Evolutionary conservation across 2,888 invertebrate species (phyloP).

Genomic region (Calameuta filiformis): DNA sequence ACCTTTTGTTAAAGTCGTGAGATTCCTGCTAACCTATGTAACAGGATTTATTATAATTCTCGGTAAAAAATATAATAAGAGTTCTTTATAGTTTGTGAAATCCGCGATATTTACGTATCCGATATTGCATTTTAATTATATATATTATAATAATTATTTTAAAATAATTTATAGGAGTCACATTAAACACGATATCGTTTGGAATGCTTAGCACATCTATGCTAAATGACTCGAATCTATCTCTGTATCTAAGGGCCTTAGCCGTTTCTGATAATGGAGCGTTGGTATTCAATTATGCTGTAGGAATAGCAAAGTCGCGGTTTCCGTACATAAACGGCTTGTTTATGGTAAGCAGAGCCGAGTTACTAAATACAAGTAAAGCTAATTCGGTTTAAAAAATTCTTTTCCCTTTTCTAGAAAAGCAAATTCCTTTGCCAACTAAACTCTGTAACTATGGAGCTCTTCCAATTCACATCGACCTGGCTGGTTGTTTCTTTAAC

Average conservation of each 20-base stretch:
- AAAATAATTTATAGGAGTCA: constrained; percentile 43
- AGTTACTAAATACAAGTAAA: background rate
- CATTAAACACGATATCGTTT: constrained; percentile 57
- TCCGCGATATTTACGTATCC: too few relatives aligned
- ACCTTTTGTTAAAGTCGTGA: constrained; percentile 50
- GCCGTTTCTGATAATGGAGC: constrained; percentile 61
- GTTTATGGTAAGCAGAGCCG: constrained; percentile 51
- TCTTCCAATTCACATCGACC: constrained; percentile 60
- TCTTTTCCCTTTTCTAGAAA: constrained; percentile 33
- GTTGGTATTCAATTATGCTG: constrained; percentile 56
- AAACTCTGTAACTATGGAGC: constrained; percentile 50
- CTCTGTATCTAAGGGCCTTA: constrained; percentile 57
- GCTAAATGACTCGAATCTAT: constrained; percentile 54
- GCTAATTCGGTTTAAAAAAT: background rate
- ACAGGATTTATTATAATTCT: constrained; percentile 55
- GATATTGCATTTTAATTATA: too few relatives aligned
- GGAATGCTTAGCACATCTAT: constrained; percentile 53
- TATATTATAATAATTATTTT: background rate
- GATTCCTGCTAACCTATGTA: constrained; percentile 52
- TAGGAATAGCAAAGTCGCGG: constrained; percentile 56
- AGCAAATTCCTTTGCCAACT: constrained; percentile 47
- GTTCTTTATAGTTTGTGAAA: background rate
- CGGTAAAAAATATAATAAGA: constrained; percentile 43
- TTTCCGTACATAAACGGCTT: constrained; percentile 47
- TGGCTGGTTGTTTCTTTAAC: constrained; percentile 63